Base-by-base conservation (phyloP, 2,797 vertebrate species). In the Valencia hispanica region DNA sequence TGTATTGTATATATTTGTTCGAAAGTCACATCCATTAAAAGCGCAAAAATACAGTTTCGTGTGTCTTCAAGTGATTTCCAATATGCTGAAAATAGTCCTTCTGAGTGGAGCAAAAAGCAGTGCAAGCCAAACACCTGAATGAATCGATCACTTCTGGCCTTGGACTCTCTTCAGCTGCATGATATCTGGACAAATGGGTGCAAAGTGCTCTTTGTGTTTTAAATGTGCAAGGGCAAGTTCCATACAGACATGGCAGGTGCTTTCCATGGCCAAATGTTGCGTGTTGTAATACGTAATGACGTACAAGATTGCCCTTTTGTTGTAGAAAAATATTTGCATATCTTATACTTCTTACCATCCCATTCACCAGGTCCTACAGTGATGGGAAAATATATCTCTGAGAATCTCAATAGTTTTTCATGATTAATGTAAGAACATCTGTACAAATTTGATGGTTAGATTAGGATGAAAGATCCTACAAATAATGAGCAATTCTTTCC, bases 81-180 rank as follows among this genome's bases (percentile, higher is more conserved):
- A 87, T 73, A 84, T 84, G 79, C 34, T 84, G 72, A 89, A 92
- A 88, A 25, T 68, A 87, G 57, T 87, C 82, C n/a, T 84, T 90
- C 72, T 88, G 75, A 3, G 77, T 68, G 81, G 73, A 66, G 66
- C 72, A 80, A 75, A 1, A 0, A 63, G 70, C 68, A 71, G 17
- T 6, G 9, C 84, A 90, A 82, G 81, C 75, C 69, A 74, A 61
- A 84, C 86, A 89, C 70, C 77, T 86, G n/a, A 79, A 87, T 72
- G 57, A 1, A 53, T 75, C 8, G 63, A 72, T 45, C 4, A 47
- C 15, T 47, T 48, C 45, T 79, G 78, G 51, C 73, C 61, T 27
- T 65, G 27, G n/a, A 81, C 30, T 82, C 18, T 81, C 69, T 20
- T 85, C n/a, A 77, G 66, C 47, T 84, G 59, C 10, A 85, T 87